These are phyloP conservation scores for Falco novaeseelandiae DNA, from an alignment of 2,797 vertebrate genomes.

Conservation along the genomic window DNA sequence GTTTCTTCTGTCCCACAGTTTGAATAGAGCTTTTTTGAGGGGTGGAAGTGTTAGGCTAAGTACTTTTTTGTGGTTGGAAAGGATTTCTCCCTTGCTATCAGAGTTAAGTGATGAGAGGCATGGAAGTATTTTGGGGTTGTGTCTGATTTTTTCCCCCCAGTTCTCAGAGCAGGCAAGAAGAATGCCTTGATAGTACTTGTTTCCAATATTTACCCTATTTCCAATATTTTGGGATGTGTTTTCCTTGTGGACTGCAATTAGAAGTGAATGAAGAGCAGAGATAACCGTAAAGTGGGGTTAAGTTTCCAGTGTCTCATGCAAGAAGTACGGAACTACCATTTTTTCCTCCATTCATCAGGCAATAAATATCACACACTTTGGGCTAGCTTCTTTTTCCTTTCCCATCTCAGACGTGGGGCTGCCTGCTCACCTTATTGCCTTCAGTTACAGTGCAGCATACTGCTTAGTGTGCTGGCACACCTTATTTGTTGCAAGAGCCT, in stretches of 20 bases:
- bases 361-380: not conserved
- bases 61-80: not conserved
- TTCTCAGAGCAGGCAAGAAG: not conserved
- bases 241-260: not conserved
- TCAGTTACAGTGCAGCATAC: not conserved
- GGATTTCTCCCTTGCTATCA: not conserved
- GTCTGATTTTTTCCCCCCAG: not conserved
- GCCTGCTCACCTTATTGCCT: not conserved
- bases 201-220: not conserved
- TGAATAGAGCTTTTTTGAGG: not conserved
- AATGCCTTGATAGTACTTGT: not conserved
- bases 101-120: not conserved
- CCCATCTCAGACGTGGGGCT: not conserved
- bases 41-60: not conserved
- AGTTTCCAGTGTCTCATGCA: not conserved
- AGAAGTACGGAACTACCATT: not conserved
- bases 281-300: not conserved
- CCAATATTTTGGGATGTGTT: not conserved
- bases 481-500: not conserved
- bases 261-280: not conserved
- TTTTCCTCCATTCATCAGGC: not conserved
- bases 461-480: not conserved
- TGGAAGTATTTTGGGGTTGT: not conserved
- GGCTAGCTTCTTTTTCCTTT: not conserved
- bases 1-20: not conserved